Evolutionary conservation across 2,113 vertebrate species (phyloP).

Genomic region (Dipodomys ordii): DNA sequence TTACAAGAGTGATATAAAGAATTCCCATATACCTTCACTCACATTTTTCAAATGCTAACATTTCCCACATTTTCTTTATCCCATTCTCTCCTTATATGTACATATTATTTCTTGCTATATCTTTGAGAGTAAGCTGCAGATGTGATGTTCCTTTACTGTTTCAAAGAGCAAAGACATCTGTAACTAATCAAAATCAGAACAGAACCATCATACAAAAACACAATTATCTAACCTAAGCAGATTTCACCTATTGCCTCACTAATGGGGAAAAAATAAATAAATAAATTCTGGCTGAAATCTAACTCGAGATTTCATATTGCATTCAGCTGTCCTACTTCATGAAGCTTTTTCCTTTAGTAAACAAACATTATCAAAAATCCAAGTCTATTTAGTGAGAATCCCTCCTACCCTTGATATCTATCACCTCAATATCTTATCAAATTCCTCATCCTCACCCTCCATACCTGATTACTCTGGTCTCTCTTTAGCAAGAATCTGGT

Average conservation of each 20-base stretch:
- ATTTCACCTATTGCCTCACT: conserved; percentile 5
- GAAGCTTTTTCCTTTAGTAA: neutral
- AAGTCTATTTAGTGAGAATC: neutral
- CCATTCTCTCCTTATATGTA: neutral
- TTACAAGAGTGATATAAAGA: neutral
- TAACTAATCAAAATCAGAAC: conserved; percentile 36
- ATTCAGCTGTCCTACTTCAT: neutral
- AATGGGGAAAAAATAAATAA: conserved; percentile 16
- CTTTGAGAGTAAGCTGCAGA: conserved; percentile 16
- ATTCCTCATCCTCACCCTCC: neutral
- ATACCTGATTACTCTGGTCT: neutral
- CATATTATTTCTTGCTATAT: neutral
- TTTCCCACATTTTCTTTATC: neutral
- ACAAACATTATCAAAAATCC: conserved; percentile 28
- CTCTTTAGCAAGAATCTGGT: conserved; percentile 2
- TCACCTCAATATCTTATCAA: neutral
- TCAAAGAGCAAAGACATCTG: conserved; percentile 16
- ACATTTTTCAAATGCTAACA: neutral
- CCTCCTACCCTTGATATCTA: neutral
- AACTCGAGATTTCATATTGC: neutral
- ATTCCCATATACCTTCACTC: neutral
- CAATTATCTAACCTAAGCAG: conserved; percentile 25
- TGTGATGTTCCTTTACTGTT: neutral
- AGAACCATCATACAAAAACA: neutral
- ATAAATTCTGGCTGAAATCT: conserved; percentile 14